Evolutionary conservation across 2,113 vertebrate species (phyloP).

Genomic region (Melanotaenia duboulayi): DNA sequence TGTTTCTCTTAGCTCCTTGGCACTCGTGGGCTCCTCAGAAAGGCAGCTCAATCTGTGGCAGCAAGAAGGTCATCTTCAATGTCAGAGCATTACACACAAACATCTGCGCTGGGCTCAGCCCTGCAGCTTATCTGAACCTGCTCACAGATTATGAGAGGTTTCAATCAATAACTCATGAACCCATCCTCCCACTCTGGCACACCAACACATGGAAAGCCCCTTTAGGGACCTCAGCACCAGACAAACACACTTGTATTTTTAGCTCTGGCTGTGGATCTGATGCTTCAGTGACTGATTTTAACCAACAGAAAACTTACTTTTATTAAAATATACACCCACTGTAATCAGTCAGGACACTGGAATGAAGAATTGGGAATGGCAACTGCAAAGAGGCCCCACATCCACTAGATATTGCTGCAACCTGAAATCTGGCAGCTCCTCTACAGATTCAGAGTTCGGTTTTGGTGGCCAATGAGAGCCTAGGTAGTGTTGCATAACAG

Average conservation of each 20-base stretch:
- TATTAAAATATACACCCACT: conserved; percentile 21
- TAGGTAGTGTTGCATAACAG: conserved; percentile 20
- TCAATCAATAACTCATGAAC: conserved; percentile 66
- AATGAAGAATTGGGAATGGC: too few species aligned
- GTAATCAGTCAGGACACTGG: conserved; percentile 1
- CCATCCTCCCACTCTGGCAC: conserved; percentile 30
- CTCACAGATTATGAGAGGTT: conserved; percentile 69
- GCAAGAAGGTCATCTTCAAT: conserved; percentile 49
- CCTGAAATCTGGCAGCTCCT: conserved; percentile 43
- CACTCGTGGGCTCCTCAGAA: conserved; percentile 3
- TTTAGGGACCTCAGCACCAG: conserved; percentile 18
- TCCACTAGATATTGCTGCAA: conserved; percentile 71
- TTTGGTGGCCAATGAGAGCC: conserved; percentile 17
- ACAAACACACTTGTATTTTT: conserved; percentile 7
- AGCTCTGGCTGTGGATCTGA: conserved; percentile 1
- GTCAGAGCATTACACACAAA: conserved; percentile 35
- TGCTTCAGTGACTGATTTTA: conserved; percentile 21
- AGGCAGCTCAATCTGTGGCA: conserved; percentile 24
- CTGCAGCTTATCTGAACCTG: conserved; percentile 47
- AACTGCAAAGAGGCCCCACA: conserved; percentile 44
- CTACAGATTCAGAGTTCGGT: conserved; percentile 16
- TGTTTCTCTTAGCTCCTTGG: background rate
- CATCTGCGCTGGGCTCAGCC: conserved; percentile 25
- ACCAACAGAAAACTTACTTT: conserved; percentile 24
- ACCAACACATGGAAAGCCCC: conserved; percentile 45